Evolutionary conservation across 2,797 vertebrate genomes (phyloP).

Genomic region (Sorex maritimensis): DNA sequence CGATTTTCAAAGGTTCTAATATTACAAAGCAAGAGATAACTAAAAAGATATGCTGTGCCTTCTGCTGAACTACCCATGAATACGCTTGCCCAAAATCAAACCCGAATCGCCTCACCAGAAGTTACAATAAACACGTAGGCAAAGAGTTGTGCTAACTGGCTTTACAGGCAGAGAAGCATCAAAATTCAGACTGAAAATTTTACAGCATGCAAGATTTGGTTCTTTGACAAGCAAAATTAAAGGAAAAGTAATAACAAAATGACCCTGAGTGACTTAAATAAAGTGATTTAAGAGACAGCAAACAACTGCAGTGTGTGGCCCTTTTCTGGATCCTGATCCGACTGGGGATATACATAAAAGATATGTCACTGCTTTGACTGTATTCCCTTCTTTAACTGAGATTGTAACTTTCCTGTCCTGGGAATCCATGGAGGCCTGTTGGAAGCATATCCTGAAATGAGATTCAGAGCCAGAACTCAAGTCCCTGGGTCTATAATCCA

Average conservation of each 20-base stretch:
- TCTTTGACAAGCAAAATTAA: conserved; percentile 26
- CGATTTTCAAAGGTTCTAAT: neutral
- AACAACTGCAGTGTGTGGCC: neutral
- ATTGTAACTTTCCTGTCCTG: neutral
- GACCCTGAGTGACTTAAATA: neutral
- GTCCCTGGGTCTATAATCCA: neutral
- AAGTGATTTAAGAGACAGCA: neutral
- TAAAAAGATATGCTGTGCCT: neutral
- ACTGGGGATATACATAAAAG: neutral
- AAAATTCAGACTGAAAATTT: conserved; percentile 6
- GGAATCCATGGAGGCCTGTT: neutral
- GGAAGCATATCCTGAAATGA: neutral
- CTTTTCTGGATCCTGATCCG: neutral
- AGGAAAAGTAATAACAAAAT: neutral
- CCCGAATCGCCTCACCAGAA: neutral
- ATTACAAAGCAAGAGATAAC: conserved; percentile 15
- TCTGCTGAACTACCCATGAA: neutral
- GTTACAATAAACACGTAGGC: neutral
- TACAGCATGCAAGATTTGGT: neutral
- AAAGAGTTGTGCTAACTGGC: neutral
- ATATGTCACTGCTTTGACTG: neutral
- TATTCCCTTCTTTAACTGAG: neutral
- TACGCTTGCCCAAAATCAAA: conserved; percentile 44
- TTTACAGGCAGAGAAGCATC: neutral
- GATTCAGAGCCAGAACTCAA: neutral